Base-by-base conservation (phyloP, 2,113 vertebrate genomes). In the Oreochromis spilurus region DNA sequence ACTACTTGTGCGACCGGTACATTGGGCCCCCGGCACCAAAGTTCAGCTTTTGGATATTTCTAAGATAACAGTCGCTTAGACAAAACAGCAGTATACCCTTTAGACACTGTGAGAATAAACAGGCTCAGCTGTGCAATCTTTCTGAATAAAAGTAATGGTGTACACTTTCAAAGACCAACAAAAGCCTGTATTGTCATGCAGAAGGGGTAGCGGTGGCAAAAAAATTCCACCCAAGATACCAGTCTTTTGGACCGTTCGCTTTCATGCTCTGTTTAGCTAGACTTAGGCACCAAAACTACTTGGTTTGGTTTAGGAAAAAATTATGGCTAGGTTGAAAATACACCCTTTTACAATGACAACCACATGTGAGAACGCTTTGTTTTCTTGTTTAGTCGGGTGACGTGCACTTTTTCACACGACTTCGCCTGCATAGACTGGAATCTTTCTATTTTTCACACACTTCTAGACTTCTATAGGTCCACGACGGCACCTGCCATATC, bases 261-360 rank as follows among this genome's bases (percentile, higher is more conserved):
- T 77, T 50, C 43, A 77, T 50, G 70, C 70, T 77, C 43, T 77
- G 0, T 77, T 77, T 31, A 50, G 70, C 45, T 50, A 50, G 24
- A 17, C 16, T 75, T 31, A 31, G 43, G 24, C 43, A 77, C 43
- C 21, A 48, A 75, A 75, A 75, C 70, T 48, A 75, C 70, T 77
- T 50, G 70, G 70, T 77, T 77, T 50, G 70, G 70, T 77, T 50
- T 5, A 31, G 24, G 26, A 77, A 77, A 77, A 50, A 75, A 11
- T 75, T 9, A 77, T 50, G 43, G 16, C 14, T 26, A 50, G 0
- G 16, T 26, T 50, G 26, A 77, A 77, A 77, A 77, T 77, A 31
- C 70, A 50, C 70, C 43, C 43, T 77, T 77, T 50, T 10, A 77
- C 70, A 77, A 31, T 1, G 1, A 29, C 26, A 77, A 50, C 43